phyloP scores from a whole-genome alignment of 2,797 vertebrate genomes.

The Clarias pachynema region DNA sequence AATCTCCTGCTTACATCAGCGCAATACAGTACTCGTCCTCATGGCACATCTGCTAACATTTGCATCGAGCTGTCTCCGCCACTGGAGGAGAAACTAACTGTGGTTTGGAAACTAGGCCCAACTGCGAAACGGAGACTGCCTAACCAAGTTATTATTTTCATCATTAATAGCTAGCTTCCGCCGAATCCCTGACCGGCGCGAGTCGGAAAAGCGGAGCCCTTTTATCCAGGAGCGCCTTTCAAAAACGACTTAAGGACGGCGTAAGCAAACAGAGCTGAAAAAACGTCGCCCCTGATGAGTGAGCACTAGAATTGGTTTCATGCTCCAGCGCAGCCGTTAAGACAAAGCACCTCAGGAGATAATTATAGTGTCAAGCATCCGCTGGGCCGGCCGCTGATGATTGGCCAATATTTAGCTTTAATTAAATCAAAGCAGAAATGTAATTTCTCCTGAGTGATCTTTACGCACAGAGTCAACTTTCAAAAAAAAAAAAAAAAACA shows the following conservation, averaged over 20 bases:
- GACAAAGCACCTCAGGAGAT: conserved; percentile 84
- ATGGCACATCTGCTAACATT: conserved; percentile 46
- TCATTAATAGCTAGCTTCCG: conserved; percentile 40
- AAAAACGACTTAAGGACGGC: conserved; percentile 60
- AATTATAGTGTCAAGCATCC: conserved; percentile 84
- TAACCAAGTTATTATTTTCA: conserved; percentile 51
- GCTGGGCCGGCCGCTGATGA: conserved; percentile 73
- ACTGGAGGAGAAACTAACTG: conserved; percentile 34
- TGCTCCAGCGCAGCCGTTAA: conserved; percentile 80
- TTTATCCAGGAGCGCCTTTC: conserved; percentile 35
- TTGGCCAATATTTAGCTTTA: conserved; percentile 84
- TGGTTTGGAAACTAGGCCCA: conserved; percentile 26
- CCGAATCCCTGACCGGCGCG: conserved; percentile 35
- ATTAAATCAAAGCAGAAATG: conserved; percentile 85
- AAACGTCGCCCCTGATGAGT: conserved; percentile 68
- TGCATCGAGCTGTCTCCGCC: conserved; percentile 44
- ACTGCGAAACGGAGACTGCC: conserved; percentile 28
- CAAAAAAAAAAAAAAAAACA: conserved; percentile 68
- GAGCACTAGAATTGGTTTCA: conserved; percentile 78
- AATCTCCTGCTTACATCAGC: conserved; percentile 50
- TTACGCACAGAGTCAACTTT: conserved; percentile 68
- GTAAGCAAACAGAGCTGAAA: conserved; percentile 67
- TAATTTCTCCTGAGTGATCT: conserved; percentile 81
- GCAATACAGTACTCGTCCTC: conserved; percentile 36
- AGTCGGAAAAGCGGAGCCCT: conserved; percentile 42